Percentiles rank a stretch among this genome's conserved stretches.
Evolutionary conservation across 2,888 invertebrate species (phyloP).

Genomic region (Drosophila kuntzei): DNA sequence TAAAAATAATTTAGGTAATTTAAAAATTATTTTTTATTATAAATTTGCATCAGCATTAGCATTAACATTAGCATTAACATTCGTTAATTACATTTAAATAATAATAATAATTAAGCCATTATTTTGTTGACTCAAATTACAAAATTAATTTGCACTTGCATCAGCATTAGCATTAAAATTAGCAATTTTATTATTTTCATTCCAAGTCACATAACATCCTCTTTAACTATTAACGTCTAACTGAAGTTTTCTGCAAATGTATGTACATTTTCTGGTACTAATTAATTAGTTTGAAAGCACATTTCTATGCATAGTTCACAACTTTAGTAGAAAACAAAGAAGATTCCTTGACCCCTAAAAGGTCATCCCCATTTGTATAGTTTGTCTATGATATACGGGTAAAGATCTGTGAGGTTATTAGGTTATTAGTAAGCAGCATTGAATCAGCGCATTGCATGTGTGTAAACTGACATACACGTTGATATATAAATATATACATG

Average conservation of each 20-base stretch:
- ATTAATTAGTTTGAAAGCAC: conserved; percentile 10
- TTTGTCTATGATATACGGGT: conserved; percentile 6
- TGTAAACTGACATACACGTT: neutral
- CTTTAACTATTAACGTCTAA: neutral
- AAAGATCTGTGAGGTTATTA: neutral
- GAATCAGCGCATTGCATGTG: conserved; percentile 5
- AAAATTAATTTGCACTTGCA: too few relatives aligned
- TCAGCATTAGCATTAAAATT: conserved; percentile 4
- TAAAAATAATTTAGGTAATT: too few relatives aligned
- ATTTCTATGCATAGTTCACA: neutral
- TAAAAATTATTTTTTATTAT: too few relatives aligned
- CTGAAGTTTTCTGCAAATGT: too few relatives aligned
- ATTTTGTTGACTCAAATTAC: too few relatives aligned
- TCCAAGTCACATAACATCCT: too few relatives aligned
- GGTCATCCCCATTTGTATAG: neutral
- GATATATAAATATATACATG: neutral
- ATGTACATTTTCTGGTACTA: neutral
- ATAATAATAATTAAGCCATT: too few relatives aligned
- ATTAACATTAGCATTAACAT: too few relatives aligned
- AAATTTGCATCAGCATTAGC: neutral
- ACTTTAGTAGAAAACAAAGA: neutral
- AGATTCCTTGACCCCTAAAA: neutral
- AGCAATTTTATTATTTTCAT: neutral
- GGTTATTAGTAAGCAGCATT: neutral
- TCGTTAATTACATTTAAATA: too few relatives aligned